phyloP scores from a whole-genome alignment of 1,140 invertebrate genomes.

The Heliconius nattereri region DNA sequence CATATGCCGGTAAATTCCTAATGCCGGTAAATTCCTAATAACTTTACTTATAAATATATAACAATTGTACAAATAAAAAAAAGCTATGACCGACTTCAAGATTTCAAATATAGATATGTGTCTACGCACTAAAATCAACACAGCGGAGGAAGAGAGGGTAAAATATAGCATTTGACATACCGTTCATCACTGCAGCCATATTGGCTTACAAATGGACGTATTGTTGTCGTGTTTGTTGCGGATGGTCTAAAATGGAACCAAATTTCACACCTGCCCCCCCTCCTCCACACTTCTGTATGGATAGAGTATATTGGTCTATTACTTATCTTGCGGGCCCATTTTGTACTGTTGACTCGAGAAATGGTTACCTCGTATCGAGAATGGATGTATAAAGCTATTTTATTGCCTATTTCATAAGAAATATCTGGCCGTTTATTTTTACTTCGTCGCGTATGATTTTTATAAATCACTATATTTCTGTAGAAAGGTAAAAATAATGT shows the following conservation, averaged over 20 bases:
- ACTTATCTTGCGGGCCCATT: constrained; percentile 48
- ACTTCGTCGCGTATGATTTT: constrained; percentile 32
- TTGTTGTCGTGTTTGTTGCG: constrained; percentile 49
- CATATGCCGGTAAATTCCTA: not conserved
- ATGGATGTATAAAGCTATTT: constrained; percentile 36
- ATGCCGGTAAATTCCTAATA: not conserved
- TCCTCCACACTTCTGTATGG: constrained; percentile 34
- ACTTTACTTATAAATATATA: not conserved
- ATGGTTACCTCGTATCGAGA: constrained; percentile 32
- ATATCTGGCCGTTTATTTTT: constrained; percentile 35
- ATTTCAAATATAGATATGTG: not conserved
- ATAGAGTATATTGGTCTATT: constrained; percentile 56
- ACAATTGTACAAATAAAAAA: no score
- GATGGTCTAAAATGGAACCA: constrained; percentile 42
- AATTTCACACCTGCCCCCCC: constrained; percentile 49
- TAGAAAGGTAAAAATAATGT: not conserved
- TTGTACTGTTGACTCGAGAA: constrained; percentile 47
- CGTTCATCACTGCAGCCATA: constrained; percentile 45
- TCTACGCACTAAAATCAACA: not conserved
- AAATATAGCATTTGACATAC: constrained; percentile 51
- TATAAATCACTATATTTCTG: not conserved
- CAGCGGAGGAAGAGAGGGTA: not conserved
- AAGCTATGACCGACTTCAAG: not conserved
- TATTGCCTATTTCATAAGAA: constrained; percentile 38
- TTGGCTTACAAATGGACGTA: constrained; percentile 55